These are phyloP conservation scores for Salvator merianae DNA, from an alignment of 2,113 vertebrate species.

Conservation along the genomic window DNA sequence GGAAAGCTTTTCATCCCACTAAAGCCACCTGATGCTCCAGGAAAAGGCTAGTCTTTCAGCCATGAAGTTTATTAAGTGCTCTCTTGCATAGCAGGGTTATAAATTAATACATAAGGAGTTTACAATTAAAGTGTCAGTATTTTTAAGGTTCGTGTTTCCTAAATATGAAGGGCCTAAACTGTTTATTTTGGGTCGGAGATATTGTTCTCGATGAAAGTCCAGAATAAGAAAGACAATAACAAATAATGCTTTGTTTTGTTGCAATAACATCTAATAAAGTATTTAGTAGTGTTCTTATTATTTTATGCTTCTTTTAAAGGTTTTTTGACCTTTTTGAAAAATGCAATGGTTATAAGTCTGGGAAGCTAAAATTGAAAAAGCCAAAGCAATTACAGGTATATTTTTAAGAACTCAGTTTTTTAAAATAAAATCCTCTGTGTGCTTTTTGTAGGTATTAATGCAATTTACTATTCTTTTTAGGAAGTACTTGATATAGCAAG, in stretches of 20 bases:
- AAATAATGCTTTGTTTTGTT: neutral
- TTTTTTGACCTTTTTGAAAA: constrained; percentile 95
- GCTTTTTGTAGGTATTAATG: constrained; percentile 2
- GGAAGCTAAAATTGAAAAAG: constrained; percentile 89
- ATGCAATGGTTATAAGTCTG: constrained; percentile 87
- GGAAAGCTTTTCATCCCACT: no score
- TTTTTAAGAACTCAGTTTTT: constrained; percentile 14
- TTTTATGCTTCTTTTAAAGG: constrained; percentile 66
- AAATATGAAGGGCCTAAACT: no score
- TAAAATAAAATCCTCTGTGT: neutral
- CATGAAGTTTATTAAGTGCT: no score
- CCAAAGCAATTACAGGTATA: constrained; percentile 87
- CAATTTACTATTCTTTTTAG: constrained; percentile 61
- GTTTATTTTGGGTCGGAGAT: no score
- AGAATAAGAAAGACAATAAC: neutral
- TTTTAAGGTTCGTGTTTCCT: no score
- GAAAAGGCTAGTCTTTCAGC: no score
- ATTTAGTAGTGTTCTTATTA: neutral
- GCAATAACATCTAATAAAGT: neutral
- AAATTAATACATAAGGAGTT: no score
- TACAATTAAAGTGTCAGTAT: no score
- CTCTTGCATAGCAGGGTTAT: no score
- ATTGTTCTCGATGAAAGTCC: no score
- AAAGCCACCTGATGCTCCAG: no score
- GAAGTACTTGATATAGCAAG: constrained; percentile 90